A percentile compares a stretch with the other conserved stretches of the same genome.
phyloP scores from a whole-genome alignment of 2,113 vertebrate genomes.

The Chaetodon trifascialis region DNA sequence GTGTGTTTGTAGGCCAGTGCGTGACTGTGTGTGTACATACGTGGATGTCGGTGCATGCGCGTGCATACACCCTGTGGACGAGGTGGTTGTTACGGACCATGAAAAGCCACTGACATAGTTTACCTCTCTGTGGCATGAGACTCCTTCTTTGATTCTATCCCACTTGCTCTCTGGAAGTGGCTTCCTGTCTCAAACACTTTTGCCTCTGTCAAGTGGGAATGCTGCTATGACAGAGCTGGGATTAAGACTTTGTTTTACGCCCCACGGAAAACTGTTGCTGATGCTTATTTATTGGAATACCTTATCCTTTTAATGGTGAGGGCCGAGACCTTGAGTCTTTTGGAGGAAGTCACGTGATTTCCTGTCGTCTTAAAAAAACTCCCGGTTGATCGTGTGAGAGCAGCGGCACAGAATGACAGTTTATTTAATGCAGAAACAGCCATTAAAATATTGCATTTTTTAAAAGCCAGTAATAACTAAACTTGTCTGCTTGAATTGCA shows the following conservation, averaged over 20 bases:
- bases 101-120: slow-evolving; percentile 70
- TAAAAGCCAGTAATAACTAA: slow-evolving; percentile 27
- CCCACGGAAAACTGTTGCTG: slow-evolving; percentile 12
- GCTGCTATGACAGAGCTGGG: slow-evolving; percentile 34
- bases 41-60: slow-evolving; percentile 26
- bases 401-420: slow-evolving; percentile 15
- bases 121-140: slow-evolving; percentile 57
- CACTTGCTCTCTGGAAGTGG: slow-evolving; percentile 35
- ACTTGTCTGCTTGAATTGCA: slow-evolving; percentile 58
- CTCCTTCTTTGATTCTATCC: slow-evolving; percentile 64
- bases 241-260: slow-evolving; percentile 49
- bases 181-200: slow-evolving; percentile 55
- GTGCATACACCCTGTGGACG: slow-evolving; percentile 43
- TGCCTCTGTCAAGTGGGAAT: slow-evolving; percentile 42
- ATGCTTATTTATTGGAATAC: slow-evolving; percentile 42
- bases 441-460: slow-evolving; percentile 41
- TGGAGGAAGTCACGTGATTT: slow-evolving; percentile 34
- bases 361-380: slow-evolving; percentile 23
- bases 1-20: slow-evolving; percentile 36
- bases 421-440: slow-evolving; percentile 38
- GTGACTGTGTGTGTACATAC: slow-evolving; percentile 42
- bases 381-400: background rate
- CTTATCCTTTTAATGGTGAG: slow-evolving; percentile 43
- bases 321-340: slow-evolving; percentile 24
- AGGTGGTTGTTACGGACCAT: slow-evolving; percentile 55